Percentiles rank a stretch among this genome's conserved stretches.
Conservation (phyloP, 1,140 invertebrate species). For the Drosophila oshimai region DNA sequence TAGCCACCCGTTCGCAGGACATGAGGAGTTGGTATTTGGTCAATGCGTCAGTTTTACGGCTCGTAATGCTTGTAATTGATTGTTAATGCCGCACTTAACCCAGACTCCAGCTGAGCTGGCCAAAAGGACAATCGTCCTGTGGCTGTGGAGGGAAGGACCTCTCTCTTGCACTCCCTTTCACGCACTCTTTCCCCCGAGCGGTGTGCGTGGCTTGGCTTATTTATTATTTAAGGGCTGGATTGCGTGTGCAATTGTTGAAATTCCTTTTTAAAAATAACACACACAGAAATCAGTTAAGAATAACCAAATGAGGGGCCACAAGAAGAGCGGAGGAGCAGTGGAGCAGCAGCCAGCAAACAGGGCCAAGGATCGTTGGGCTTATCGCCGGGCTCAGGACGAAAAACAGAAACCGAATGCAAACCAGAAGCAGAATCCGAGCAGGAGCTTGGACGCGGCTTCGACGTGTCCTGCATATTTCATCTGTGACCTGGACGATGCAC, state of each 20-base stretch:
- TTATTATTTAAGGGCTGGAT: constrained; percentile 56
- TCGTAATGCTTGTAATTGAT: constrained; percentile 73
- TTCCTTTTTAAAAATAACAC: constrained; percentile 44
- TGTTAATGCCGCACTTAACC: constrained; percentile 69
- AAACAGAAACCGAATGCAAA: not conserved
- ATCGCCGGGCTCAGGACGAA: not conserved
- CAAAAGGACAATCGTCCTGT: constrained; percentile 44
- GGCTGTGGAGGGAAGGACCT: not conserved
- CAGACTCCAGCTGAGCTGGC: constrained; percentile 55
- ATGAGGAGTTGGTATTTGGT: constrained; percentile 51
- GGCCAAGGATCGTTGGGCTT: constrained; percentile 15
- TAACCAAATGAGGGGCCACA: constrained; percentile 22
- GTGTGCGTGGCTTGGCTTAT: constrained; percentile 57
- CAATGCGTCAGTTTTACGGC: constrained; percentile 70
- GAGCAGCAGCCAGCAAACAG: constrained; percentile 11
- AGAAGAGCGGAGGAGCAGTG: not conserved
- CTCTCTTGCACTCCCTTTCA: not conserved
- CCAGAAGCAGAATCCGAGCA: not conserved
- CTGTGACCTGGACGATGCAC: no score
- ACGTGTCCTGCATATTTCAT: constrained; percentile 27
- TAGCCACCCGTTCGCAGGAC: not conserved
- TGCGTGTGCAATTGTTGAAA: constrained; percentile 57
- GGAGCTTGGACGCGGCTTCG: constrained; percentile 11
- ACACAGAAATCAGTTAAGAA: constrained; percentile 52
- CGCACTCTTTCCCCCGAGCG: not conserved